A percentile compares a stretch with the other conserved stretches of the same genome.
Conservation (phyloP, 2,113 vertebrate species). For the Centropus unirufus region DNA sequence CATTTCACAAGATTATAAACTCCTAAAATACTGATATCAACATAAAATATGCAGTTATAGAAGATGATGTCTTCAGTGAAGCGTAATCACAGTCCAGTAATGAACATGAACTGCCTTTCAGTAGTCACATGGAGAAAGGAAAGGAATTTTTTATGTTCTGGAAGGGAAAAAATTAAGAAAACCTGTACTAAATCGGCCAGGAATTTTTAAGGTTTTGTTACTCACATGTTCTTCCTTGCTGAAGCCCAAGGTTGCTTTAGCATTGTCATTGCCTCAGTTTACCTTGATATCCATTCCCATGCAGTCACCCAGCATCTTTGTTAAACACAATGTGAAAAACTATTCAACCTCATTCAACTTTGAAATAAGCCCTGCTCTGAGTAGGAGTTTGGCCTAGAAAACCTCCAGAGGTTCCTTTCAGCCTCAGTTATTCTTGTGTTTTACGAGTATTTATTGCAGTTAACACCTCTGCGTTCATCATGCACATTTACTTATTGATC, state of each 20-base stretch:
- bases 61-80: neutral
- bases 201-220: neutral
- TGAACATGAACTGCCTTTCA: neutral
- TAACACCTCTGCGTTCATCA: neutral
- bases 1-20: neutral
- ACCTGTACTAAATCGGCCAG: neutral
- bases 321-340: neutral
- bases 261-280: neutral
- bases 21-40: neutral
- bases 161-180: neutral
- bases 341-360: neutral
- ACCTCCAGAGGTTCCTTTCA: neutral
- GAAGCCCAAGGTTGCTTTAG: neutral
- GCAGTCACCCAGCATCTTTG: neutral
- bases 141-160: neutral
- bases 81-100: neutral
- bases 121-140: neutral
- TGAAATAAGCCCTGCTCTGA: neutral
- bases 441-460: neutral
- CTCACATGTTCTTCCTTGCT: neutral
- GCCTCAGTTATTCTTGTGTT: neutral
- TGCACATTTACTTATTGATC: neutral
- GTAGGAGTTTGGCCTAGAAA: neutral
- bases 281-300: neutral
- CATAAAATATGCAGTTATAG: neutral